Conservation (phyloP, 2,888 invertebrate genomes). For the Tipula vernalis region DNA sequence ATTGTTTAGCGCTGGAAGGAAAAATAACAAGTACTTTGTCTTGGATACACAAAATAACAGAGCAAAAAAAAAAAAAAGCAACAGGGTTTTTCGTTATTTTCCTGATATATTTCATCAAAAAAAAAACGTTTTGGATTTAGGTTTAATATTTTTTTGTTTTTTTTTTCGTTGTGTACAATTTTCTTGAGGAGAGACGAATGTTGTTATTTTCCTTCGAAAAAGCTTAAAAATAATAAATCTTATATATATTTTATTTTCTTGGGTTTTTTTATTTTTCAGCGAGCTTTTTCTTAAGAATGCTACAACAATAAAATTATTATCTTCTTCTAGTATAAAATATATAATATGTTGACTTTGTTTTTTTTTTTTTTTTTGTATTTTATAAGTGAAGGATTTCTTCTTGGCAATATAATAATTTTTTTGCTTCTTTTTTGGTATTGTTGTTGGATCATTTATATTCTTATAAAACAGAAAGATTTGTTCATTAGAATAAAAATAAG, state of each 20-base stretch:
- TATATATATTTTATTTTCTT: background rate
- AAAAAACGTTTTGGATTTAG: background rate
- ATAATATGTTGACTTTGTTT: background rate
- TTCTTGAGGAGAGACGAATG: background rate
- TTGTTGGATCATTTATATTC: background rate
- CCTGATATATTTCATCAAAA: background rate
- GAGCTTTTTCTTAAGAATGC: background rate
- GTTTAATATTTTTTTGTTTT: background rate
- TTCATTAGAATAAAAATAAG: background rate
- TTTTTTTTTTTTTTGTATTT: background rate
- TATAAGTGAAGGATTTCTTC: background rate
- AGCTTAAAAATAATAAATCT: constrained; percentile 4
- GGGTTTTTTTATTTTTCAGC: background rate
- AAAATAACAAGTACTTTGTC: background rate
- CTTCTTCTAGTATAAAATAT: background rate
- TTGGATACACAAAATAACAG: background rate
- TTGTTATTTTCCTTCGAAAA: background rate
- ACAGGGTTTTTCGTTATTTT: background rate
- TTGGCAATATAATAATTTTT: background rate
- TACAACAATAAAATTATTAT: background rate
- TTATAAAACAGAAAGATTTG: background rate
- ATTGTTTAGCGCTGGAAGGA: background rate
- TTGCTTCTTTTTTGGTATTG: background rate
- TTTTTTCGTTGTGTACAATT: background rate
- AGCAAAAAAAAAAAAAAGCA: background rate